phyloP scores from a whole-genome alignment of 2,888 invertebrate species.

The Drosophila testacea region DNA sequence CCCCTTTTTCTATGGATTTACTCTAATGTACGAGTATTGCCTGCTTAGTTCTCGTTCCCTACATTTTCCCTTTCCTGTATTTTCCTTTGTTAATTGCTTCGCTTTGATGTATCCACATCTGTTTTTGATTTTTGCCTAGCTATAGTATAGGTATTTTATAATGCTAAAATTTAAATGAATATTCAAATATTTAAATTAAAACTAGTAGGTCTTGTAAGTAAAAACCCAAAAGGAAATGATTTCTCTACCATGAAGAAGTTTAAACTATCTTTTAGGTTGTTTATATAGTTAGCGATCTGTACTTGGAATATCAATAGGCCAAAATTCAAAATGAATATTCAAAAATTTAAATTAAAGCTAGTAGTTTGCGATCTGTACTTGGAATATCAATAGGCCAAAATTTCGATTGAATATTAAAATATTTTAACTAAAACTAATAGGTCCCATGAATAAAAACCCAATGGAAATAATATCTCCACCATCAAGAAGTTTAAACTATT shows the following conservation, averaged over 20 bases:
- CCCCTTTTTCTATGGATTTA: constrained; percentile 28
- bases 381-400: too few species aligned
- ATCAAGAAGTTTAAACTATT: too few species aligned
- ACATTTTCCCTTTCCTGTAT: neutral
- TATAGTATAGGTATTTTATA: neutral
- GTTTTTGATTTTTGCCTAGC: constrained; percentile 49
- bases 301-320: too few species aligned
- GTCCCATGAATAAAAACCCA: neutral
- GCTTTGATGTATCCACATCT: constrained; percentile 45
- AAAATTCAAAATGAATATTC: too few species aligned
- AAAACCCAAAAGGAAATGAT: too few species aligned
- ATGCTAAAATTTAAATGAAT: neutral
- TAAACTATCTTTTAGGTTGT: too few species aligned
- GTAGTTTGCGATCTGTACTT: too few species aligned
- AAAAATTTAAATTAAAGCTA: too few species aligned
- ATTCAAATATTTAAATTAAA: neutral
- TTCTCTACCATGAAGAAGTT: too few species aligned
- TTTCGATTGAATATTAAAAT: too few species aligned
- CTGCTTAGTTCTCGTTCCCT: neutral
- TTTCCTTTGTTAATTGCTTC: constrained; percentile 37
- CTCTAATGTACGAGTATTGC: constrained; percentile 30
- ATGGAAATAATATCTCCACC: too few species aligned
- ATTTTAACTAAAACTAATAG: neutral
- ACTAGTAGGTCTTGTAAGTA: neutral
- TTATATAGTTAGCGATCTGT: too few species aligned